Evolutionary conservation across 2,113 vertebrate genomes (phyloP).

Genomic region (Limnothrissa miodon): DNA sequence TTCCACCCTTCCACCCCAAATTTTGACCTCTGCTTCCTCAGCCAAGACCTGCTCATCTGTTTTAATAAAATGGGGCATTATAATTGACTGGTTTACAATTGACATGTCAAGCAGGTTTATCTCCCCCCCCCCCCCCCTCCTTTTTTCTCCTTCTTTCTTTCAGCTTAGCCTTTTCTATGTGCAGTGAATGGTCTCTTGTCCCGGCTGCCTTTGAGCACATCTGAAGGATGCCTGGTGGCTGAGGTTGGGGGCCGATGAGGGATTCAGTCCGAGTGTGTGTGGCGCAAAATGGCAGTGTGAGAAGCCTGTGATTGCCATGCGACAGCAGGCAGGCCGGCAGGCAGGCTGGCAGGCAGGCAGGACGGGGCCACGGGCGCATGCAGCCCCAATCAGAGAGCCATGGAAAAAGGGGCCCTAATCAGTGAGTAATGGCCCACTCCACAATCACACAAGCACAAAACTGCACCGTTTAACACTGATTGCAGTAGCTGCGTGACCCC

Average conservation of each 20-base stretch:
- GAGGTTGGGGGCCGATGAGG: constrained; percentile 43
- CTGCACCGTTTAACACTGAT: constrained; percentile 84
- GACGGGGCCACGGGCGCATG: constrained; percentile 51
- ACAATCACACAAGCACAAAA: constrained; percentile 90
- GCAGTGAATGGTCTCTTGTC: constrained; percentile 63
- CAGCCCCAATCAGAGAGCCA: constrained; percentile 84
- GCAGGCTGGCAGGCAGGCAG: constrained; percentile 67
- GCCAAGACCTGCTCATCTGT: constrained; percentile 61
- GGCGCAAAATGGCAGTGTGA: constrained; percentile 77
- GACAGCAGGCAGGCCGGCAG: constrained; percentile 61
- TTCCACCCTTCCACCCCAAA: not conserved
- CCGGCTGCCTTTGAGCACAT: constrained; percentile 45
- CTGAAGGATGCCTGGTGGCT: constrained; percentile 10
- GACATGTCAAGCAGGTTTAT: constrained; percentile 46
- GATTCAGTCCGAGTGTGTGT: constrained; percentile 75
- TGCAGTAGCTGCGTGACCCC: constrained; percentile 70
- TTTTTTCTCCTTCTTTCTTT: constrained; percentile 31
- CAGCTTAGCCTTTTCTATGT: constrained; percentile 70
- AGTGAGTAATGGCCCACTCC: constrained; percentile 87
- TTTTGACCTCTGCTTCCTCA: constrained; percentile 53
- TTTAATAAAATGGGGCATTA: constrained; percentile 68
- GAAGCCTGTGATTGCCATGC: constrained; percentile 84
- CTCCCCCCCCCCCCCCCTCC: not conserved
- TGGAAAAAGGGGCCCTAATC: constrained; percentile 77
- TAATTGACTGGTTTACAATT: constrained; percentile 65